Evolutionary conservation across 2,888 invertebrate species (phyloP), one percentile per base, ranked within the genome.

Genomic region (Dioctria linearis): DNA sequence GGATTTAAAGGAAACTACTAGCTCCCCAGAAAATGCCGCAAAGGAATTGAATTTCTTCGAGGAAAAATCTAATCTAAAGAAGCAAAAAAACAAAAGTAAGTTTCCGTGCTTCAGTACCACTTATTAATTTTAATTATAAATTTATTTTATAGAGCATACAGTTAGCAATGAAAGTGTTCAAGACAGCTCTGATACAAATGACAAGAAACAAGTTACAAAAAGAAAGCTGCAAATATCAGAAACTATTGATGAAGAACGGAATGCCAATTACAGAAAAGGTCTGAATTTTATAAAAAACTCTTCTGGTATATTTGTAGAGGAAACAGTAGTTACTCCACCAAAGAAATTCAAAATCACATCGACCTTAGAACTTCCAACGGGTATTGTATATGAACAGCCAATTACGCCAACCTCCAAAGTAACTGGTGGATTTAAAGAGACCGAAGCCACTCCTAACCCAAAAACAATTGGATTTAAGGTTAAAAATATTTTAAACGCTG

Each of bases 301-400:
- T 8, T 81, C 81, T 6, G 81, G 81, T 4, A n/a, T 67, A 37
- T 76, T 81, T 63, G 8, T 61, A 2, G 76, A 80, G 13, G 63
- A 80, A 39, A 39, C 73, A 1, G 11, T 54, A 5, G 39, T 57
- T 39, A 4, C 40, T 3, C 8, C 42, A 11, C 4, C 6, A 5
- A 51, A 78, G 37, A 65, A 13, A 5, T 9, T 43, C 2, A 78
- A 65, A 49, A 57, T 79, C 13, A 63, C 71, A 4, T 63, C 71
- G 3, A 79, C 37, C 11, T 40, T 63, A 5, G 83, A 85, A 40
- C 84, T 86, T 42, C 79, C 85, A 3, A 85, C 86, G 8, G 88
- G 88, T n/a, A 83, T 84, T n/a, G 84, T 88, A 3, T 81, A 83
- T 37, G 87, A 87, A 4, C 87, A 87, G 82, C 86, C 86, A 3